Conservation (phyloP, 2,113 vertebrate genomes). For the Chrysochloris asiatica region DNA sequence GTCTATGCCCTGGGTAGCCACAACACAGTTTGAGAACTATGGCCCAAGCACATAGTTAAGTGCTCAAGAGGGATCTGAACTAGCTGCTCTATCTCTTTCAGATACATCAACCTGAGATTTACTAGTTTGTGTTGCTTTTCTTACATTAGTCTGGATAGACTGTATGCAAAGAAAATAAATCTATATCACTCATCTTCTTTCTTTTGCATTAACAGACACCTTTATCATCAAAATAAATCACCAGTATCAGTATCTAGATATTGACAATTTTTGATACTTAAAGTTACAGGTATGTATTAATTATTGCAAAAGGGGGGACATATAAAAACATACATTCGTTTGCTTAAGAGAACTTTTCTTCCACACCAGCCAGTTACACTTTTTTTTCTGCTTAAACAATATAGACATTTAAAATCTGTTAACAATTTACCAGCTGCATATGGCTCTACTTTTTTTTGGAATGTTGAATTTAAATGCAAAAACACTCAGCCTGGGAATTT, state of each 20-base stretch:
- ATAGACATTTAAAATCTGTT: conserved; percentile 47
- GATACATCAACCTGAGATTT: not conserved
- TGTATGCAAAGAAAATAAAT: conserved; percentile 15
- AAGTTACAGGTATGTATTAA: not conserved
- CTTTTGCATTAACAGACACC: not conserved
- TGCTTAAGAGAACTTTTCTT: not conserved
- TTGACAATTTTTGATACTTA: not conserved
- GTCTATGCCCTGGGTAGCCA: not conserved
- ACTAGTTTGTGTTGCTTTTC: not conserved
- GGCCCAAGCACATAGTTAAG: not conserved
- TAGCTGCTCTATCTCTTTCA: not conserved
- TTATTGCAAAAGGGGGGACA: not conserved
- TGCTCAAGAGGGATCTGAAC: not conserved
- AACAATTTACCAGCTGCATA: conserved; percentile 31
- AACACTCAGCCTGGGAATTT: not conserved
- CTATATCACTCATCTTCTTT: not conserved
- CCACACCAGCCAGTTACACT: not conserved
- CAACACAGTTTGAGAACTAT: not conserved
- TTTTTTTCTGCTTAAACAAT: not conserved
- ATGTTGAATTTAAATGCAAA: conserved; percentile 46
- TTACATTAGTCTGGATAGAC: not conserved
- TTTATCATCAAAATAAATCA: conserved; percentile 15
- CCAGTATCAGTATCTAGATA: not conserved
- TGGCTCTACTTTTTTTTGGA: conserved; percentile 21
- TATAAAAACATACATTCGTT: not conserved